These are phyloP conservation scores for Rugalucina vietnamica DNA, from an alignment of 2,888 invertebrate species.

Conservation along the genomic window DNA sequence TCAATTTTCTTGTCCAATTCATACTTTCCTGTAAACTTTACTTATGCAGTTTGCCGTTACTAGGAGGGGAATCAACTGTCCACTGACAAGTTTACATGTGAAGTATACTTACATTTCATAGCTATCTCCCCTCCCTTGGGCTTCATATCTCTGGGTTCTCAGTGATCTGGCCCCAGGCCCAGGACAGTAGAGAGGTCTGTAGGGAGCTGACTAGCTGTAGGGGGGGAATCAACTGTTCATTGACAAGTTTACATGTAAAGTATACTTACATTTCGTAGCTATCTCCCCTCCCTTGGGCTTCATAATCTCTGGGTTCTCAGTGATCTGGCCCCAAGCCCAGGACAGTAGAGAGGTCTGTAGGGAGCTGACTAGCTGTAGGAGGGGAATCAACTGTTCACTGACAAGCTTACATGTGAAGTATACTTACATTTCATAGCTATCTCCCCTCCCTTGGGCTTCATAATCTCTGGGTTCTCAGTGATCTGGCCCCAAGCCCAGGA, in stretches of 20 bases:
- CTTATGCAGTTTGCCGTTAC: slow-evolving; percentile 80
- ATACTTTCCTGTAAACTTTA: too few species aligned
- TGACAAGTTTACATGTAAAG: slow-evolving; percentile 3
- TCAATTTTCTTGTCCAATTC: too few species aligned
- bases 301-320: slow-evolving; percentile 56
- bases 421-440: slow-evolving; percentile 61
- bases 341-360: slow-evolving; percentile 81
- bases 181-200: slow-evolving; percentile 80
- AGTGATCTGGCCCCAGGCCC: slow-evolving; percentile 79
- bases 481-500: slow-evolving; percentile 81
- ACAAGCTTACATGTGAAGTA: neutral
- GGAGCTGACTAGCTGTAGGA: slow-evolving; percentile 80
- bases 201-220: slow-evolving; percentile 81
- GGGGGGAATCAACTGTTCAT: slow-evolving; percentile 78
- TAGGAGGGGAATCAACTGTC: slow-evolving; percentile 80
- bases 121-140: slow-evolving; percentile 59
- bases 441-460: slow-evolving; percentile 60
- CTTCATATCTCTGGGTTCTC: slow-evolving; percentile 60
- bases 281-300: slow-evolving; percentile 62
- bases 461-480: slow-evolving; percentile 57
- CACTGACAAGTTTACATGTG: slow-evolving; percentile 35
- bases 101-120: slow-evolving; percentile 54
- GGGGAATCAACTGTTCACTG: slow-evolving; percentile 77
- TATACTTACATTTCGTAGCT: slow-evolving; percentile 58
- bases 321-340: slow-evolving; percentile 80